phyloP scores from a whole-genome alignment of 2,888 invertebrate species.

The Parthenolecanium corni region DNA sequence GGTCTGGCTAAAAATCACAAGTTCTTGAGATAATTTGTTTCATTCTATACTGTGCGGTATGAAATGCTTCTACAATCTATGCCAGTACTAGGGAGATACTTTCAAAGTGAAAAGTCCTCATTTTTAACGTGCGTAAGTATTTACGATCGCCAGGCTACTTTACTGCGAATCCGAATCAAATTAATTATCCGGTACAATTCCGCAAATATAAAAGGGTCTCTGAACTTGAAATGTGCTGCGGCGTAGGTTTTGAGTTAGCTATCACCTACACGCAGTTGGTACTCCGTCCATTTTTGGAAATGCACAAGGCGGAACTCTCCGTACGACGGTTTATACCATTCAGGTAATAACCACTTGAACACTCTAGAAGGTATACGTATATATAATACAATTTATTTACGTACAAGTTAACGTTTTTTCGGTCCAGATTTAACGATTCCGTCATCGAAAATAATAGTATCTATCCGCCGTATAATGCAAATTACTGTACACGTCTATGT shows the following conservation, averaged over 20 bases:
- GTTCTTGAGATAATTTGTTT: too few relatives aligned
- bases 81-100: too few relatives aligned
- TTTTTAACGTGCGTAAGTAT: too few relatives aligned
- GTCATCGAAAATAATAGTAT: conserved; percentile 28
- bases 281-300: conserved; percentile 27
- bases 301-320: conserved; percentile 26
- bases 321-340: conserved; percentile 23
- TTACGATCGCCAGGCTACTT: too few relatives aligned
- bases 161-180: conserved; percentile 3
- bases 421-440: conserved; percentile 28
- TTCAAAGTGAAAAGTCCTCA: too few relatives aligned
- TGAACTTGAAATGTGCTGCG: conserved; percentile 29
- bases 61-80: too few relatives aligned
- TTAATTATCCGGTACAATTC: conserved; percentile 22
- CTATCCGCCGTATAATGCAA: neutral
- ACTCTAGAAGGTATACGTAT: conserved; percentile 16
- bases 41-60: too few relatives aligned
- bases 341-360: conserved; percentile 28
- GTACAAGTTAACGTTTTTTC: too few relatives aligned
- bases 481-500: neutral
- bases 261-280: conserved; percentile 28
- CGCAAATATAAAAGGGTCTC: conserved; percentile 21
- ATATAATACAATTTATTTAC: conserved; percentile 3
- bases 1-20: too few relatives aligned
- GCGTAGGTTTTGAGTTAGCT: conserved; percentile 23